phyloP scores from a whole-genome alignment of 2,113 vertebrate genomes.

The Monopterus albus region DNA sequence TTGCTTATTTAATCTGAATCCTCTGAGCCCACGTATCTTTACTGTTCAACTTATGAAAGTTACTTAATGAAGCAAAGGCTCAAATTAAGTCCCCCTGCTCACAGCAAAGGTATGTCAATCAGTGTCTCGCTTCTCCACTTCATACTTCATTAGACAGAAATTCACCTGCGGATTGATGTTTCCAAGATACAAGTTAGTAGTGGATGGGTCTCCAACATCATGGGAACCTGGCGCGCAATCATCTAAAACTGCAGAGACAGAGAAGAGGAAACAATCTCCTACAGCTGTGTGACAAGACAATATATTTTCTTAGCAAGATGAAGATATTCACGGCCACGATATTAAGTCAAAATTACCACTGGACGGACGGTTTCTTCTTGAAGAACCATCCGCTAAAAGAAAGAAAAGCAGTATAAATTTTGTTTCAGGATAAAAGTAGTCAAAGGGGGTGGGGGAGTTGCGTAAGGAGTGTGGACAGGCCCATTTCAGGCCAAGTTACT shows the following conservation, averaged over 20 bases:
- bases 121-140: background rate
- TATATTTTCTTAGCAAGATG: conserved; percentile 55
- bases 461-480: conserved; percentile 26
- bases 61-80: background rate
- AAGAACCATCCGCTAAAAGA: conserved; percentile 94
- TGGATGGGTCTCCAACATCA: conserved; percentile 97
- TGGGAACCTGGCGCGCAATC: conserved; percentile 98
- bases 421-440: conserved; percentile 61
- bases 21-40: no score
- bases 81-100: background rate
- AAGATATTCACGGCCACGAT: conserved; percentile 71
- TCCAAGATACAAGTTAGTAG: conserved; percentile 97
- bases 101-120: background rate
- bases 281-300: conserved; percentile 38
- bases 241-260: conserved; percentile 88
- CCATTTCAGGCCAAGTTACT: conserved; percentile 33
- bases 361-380: conserved; percentile 96
- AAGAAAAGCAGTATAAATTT: conserved; percentile 83
- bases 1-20: no score
- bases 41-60: no score
- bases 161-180: conserved; percentile 98
- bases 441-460: conserved; percentile 6
- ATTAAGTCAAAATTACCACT: conserved; percentile 91
- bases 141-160: background rate
- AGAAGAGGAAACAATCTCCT: conserved; percentile 72